Percentiles rank a stretch among this genome's conserved stretches.
These are phyloP conservation scores for Neosilurus hyrtlii DNA, from an alignment of 2,797 vertebrate genomes.

Conservation along the genomic window DNA sequence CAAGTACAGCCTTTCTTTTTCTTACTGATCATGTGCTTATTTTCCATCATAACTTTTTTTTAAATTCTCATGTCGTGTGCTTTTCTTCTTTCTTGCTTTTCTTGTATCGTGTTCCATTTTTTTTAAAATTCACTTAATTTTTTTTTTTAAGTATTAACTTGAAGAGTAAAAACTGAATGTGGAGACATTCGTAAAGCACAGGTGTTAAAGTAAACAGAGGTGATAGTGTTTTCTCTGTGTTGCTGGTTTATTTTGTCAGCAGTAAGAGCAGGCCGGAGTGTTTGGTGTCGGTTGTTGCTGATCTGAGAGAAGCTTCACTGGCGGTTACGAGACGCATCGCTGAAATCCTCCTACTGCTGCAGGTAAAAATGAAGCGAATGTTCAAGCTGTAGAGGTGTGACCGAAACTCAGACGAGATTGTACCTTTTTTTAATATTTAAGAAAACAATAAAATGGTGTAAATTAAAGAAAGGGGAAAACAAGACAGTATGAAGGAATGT, in stretches of 20 bases:
- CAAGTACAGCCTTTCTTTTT: conserved; percentile 59
- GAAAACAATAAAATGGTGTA: too few relatives aligned
- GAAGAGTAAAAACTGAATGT: not conserved
- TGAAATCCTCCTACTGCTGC: conserved; percentile 66
- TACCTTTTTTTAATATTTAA: too few relatives aligned
- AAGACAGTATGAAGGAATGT: not conserved
- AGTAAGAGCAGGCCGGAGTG: conserved; percentile 64
- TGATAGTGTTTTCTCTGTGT: not conserved
- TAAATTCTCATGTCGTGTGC: not conserved
- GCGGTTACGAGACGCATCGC: conserved; percentile 58
- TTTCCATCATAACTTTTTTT: not conserved
- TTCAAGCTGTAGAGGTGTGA: not conserved
- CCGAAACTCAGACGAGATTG: not conserved
- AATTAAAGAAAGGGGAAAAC: not conserved
- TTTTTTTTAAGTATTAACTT: not conserved
- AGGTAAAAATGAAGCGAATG: conserved; percentile 62
- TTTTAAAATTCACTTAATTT: not conserved
- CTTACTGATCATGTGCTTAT: not conserved
- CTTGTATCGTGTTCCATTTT: not conserved
- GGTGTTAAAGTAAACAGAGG: not conserved
- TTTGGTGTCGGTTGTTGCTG: conserved; percentile 70
- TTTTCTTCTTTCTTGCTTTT: not conserved
- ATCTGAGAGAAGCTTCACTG: conserved; percentile 63
- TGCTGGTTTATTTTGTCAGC: conserved; percentile 11
- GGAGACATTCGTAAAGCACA: not conserved